phyloP scores from a whole-genome alignment of 1,140 invertebrate genomes.

The Drusus annulatus region DNA sequence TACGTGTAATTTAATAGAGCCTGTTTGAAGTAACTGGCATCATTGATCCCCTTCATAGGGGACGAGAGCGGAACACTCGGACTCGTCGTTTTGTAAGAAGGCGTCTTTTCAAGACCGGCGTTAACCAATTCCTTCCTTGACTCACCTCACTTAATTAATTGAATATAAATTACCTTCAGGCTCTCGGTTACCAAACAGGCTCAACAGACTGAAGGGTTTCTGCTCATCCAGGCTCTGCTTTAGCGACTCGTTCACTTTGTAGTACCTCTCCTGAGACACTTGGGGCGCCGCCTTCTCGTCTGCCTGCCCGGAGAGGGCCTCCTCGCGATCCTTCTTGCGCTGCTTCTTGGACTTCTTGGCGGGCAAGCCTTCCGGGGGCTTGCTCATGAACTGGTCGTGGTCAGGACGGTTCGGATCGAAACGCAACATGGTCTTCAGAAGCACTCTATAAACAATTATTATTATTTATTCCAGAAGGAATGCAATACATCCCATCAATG shows the following conservation, averaged over 20 bases:
- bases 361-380: slow-evolving; percentile 54
- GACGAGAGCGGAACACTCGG: no score
- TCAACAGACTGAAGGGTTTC: slow-evolving; percentile 63
- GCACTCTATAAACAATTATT: slow-evolving; percentile 61
- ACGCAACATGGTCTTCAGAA: slow-evolving; percentile 72
- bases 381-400: slow-evolving; percentile 73
- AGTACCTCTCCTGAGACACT: slow-evolving; percentile 77
- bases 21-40: no score
- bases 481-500: no score
- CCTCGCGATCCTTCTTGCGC: slow-evolving; percentile 62
- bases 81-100: no score
- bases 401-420: slow-evolving; percentile 75
- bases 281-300: slow-evolving; percentile 61
- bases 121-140: no score
- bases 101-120: no score
- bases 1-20: no score
- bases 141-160: no score
- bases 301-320: slow-evolving; percentile 59
- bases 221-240: slow-evolving; percentile 70
- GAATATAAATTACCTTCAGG: no score
- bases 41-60: no score
- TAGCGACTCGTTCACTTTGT: slow-evolving; percentile 74
- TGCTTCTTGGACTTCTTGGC: slow-evolving; percentile 61
- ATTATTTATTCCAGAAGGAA: no score
- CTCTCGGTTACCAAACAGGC: no score